Conservation (phyloP, 2,113 vertebrate species). For the Hypomesus transpacificus region DNA sequence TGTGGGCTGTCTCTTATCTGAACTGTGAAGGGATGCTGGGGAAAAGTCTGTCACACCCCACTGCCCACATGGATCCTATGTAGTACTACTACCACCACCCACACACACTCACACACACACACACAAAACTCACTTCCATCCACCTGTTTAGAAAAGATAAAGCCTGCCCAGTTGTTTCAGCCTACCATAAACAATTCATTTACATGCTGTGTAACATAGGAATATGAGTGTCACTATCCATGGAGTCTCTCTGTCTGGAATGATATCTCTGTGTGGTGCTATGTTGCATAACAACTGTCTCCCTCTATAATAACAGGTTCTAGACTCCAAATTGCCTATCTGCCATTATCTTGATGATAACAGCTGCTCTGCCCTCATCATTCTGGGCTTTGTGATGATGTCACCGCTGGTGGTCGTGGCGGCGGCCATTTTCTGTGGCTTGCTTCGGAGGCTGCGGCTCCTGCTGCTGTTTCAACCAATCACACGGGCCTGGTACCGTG, state of each 20-base stretch:
- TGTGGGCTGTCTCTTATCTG: slow-evolving; percentile 32
- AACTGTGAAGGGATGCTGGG: slow-evolving; percentile 24
- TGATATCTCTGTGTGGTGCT: neutral
- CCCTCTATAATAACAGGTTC: slow-evolving; percentile 64
- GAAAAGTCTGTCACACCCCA: slow-evolving; percentile 32
- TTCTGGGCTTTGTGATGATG: slow-evolving; percentile 92
- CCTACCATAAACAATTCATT: neutral
- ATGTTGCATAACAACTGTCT: neutral
- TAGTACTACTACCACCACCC: neutral
- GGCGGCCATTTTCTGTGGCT: slow-evolving; percentile 80
- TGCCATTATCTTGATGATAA: slow-evolving; percentile 90
- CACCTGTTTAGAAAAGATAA: slow-evolving; percentile 3
- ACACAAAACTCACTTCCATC: neutral
- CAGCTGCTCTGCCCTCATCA: slow-evolving; percentile 90
- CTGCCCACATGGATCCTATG: slow-evolving; percentile 1
- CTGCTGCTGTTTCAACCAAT: slow-evolving; percentile 76
- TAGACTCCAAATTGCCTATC: slow-evolving; percentile 76
- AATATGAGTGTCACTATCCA: neutral
- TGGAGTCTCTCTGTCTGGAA: neutral
- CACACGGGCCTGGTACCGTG: slow-evolving; percentile 70
- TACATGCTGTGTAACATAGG: neutral
- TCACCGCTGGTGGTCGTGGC: slow-evolving; percentile 89
- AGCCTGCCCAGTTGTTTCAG: neutral
- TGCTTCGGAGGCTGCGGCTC: slow-evolving; percentile 77
- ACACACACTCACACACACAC: neutral